phyloP scores from a whole-genome alignment of 2,888 invertebrate genomes.

The Chaetoderma sp. region DNA sequence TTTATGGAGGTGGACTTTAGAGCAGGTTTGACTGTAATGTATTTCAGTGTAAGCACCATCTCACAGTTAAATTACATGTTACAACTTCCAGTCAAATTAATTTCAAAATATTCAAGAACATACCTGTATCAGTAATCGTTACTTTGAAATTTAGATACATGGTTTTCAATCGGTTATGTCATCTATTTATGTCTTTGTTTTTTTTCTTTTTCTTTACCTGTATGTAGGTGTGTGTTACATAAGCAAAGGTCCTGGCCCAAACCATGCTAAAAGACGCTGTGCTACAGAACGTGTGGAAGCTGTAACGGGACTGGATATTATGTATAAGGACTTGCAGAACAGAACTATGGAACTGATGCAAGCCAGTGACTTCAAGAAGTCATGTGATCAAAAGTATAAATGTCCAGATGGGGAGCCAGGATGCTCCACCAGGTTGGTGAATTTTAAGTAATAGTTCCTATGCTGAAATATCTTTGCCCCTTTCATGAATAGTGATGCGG shows the following conservation, averaged over 20 bases:
- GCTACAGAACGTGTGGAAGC: constrained; percentile 70
- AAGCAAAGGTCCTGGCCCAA: constrained; percentile 60
- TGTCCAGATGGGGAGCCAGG: constrained; percentile 66
- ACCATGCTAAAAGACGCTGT: constrained; percentile 62
- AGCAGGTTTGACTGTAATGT: too few relatives aligned
- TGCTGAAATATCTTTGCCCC: not conserved
- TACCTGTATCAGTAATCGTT: too few relatives aligned
- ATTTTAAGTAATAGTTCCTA: not conserved
- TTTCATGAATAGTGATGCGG: not conserved
- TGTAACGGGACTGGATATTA: constrained; percentile 69
- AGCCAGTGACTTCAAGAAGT: constrained; percentile 65
- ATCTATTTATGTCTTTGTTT: too few relatives aligned
- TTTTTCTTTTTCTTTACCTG: too few relatives aligned
- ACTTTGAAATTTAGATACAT: too few relatives aligned
- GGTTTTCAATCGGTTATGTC: too few relatives aligned
- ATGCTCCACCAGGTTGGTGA: constrained; percentile 66
- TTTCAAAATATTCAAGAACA: too few relatives aligned
- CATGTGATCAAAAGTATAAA: constrained; percentile 64
- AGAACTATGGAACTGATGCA: constrained; percentile 69
- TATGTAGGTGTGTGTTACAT: constrained; percentile 64
- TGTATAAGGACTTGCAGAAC: constrained; percentile 69
- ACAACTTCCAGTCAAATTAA: too few relatives aligned
- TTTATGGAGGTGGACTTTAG: too few relatives aligned
- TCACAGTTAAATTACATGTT: too few relatives aligned
- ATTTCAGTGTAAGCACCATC: too few relatives aligned